phyloP scores from a whole-genome alignment of 2,888 invertebrate species.

The Ectemnius continuus region DNA sequence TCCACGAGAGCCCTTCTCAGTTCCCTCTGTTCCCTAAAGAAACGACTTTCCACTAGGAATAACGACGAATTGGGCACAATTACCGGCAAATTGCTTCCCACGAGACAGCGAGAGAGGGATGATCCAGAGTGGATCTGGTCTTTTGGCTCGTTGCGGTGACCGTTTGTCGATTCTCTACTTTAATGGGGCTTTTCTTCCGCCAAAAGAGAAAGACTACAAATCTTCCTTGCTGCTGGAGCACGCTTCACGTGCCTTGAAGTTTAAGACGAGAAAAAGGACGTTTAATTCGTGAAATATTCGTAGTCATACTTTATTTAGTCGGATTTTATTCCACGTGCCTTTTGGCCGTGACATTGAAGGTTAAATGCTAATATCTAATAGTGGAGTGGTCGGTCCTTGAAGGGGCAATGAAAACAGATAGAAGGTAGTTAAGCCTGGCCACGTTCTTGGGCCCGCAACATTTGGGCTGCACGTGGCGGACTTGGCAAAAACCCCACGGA shows the following conservation, averaged over 20 bases:
- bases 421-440: too few species aligned
- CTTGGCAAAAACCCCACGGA: conserved; percentile 42
- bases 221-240: too few species aligned
- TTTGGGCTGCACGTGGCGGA: conserved; percentile 57
- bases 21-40: conserved; percentile 25
- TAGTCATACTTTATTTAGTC: too few species aligned
- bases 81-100: conserved; percentile 39
- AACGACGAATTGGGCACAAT: conserved; percentile 37
- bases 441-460: conserved; percentile 38
- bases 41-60: conserved; percentile 30
- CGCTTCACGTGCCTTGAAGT: too few species aligned
- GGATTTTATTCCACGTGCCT: too few species aligned
- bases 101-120: conserved; percentile 13
- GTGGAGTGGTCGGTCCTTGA: too few species aligned
- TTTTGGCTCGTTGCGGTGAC: conserved; percentile 10
- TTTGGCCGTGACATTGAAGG: too few species aligned
- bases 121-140: conserved; percentile 11
- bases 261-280: too few species aligned
- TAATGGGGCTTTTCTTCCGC: background rate
- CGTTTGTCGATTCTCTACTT: background rate
- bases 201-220: too few species aligned
- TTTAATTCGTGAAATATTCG: too few species aligned
- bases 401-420: too few species aligned
- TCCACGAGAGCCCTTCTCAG: conserved; percentile 8
- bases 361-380: too few species aligned